phyloP scores from a whole-genome alignment of 2,797 vertebrate genomes.

The Salmo trutta region DNA sequence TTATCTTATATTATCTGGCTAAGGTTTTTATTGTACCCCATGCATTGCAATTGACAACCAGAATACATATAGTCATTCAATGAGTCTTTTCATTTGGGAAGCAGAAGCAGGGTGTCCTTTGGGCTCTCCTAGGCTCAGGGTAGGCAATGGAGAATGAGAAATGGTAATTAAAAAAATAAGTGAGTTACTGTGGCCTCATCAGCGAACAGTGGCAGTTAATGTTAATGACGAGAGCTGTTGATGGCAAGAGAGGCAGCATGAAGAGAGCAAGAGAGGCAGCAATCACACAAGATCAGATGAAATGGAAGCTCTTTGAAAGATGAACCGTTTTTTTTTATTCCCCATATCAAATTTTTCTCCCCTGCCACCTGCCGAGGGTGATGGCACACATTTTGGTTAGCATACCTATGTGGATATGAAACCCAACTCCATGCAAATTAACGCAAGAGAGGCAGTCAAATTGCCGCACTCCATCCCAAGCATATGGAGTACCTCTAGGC shows the following conservation, averaged over 20 bases:
- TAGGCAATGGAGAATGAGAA: slow-evolving; percentile 38
- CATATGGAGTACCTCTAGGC: slow-evolving; percentile 29
- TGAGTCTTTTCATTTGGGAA: slow-evolving; percentile 1
- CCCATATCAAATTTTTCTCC: slow-evolving; percentile 39
- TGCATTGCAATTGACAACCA: background rate
- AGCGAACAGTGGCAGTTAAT: slow-evolving; percentile 53
- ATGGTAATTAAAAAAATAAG: slow-evolving; percentile 62
- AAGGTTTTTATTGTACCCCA: background rate
- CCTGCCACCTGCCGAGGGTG: slow-evolving; percentile 65
- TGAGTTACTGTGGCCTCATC: slow-evolving; percentile 63
- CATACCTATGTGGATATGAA: slow-evolving; percentile 60
- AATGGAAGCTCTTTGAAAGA: slow-evolving; percentile 37
- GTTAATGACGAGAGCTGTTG: slow-evolving; percentile 58
- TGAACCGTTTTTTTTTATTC: slow-evolving; percentile 39
- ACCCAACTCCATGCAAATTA: slow-evolving; percentile 70
- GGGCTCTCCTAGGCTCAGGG: slow-evolving; percentile 27
- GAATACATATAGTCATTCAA: background rate
- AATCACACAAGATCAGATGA: slow-evolving; percentile 45
- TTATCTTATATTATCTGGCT: slow-evolving; percentile 39
- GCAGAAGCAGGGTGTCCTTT: slow-evolving; percentile 15
- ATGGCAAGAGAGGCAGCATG: slow-evolving; percentile 45
- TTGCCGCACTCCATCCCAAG: slow-evolving; percentile 36
- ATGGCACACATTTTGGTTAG: slow-evolving; percentile 63
- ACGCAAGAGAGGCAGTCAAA: slow-evolving; percentile 57
- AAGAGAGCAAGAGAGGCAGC: slow-evolving; percentile 38